These are phyloP conservation scores for Syngnathoides biaculeatus DNA, from an alignment of 2,113 vertebrate genomes.

Conservation along the genomic window DNA sequence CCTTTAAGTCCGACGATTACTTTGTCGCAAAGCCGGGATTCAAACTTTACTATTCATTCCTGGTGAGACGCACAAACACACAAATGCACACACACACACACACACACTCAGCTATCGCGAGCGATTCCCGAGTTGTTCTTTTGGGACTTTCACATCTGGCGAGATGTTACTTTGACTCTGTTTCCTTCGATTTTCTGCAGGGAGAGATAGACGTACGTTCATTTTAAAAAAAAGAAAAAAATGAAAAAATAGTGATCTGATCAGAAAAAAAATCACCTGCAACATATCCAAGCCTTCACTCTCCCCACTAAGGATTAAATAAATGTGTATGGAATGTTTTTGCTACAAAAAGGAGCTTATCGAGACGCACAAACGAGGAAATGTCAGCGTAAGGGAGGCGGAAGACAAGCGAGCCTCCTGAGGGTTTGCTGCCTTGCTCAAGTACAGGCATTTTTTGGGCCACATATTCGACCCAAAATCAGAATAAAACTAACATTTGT, in stretches of 20 bases:
- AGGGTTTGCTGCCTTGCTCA: neutral
- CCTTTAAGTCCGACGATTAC: slow-evolving; percentile 95
- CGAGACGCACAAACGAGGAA: neutral
- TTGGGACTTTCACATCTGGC: slow-evolving; percentile 2
- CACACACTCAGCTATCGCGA: slow-evolving; percentile 2
- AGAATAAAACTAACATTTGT: too few species aligned
- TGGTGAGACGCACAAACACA: slow-evolving; percentile 76
- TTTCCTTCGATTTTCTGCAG: neutral
- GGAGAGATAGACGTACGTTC: neutral
- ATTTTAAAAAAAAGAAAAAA: too few species aligned
- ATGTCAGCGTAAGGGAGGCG: neutral
- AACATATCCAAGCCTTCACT: neutral
- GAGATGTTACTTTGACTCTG: slow-evolving; percentile 15
- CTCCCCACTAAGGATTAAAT: neutral
- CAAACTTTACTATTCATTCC: slow-evolving; percentile 86
- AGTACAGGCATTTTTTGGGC: too few species aligned
- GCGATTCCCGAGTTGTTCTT: neutral
- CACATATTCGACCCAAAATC: too few species aligned
- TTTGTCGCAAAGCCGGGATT: slow-evolving; percentile 98
- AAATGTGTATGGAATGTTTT: neutral
- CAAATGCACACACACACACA: slow-evolving; percentile 3
- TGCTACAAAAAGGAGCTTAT: neutral
- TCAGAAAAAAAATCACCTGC: neutral
- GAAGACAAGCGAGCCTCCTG: neutral
- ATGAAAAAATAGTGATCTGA: neutral